A percentile compares a stretch with the other conserved stretches of the same genome.
These are phyloP conservation scores for Chymomyza caudatula DNA, from an alignment of 2,888 invertebrate genomes.

Conservation along the genomic window DNA sequence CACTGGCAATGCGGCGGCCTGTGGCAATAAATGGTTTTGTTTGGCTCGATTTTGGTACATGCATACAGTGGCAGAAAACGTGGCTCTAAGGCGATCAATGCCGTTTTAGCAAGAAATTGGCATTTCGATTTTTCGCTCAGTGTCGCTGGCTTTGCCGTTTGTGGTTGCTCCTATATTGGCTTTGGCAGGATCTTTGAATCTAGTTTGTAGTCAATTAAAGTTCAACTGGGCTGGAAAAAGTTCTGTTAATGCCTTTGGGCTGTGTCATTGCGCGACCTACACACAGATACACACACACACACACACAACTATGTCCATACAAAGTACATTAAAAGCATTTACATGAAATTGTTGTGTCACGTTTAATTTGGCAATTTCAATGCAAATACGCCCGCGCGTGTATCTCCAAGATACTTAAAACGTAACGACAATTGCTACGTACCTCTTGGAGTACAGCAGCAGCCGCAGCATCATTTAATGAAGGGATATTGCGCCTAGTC, in stretches of 20 bases:
- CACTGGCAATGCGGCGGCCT: background rate
- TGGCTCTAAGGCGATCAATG: background rate
- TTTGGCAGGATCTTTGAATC: background rate
- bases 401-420: conserved; percentile 37
- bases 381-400: conserved; percentile 56
- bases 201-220: conserved; percentile 53
- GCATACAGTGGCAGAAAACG: background rate
- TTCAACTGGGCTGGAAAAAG: conserved; percentile 38
- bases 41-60: conserved; percentile 30
- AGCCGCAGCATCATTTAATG: conserved; percentile 26
- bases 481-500: conserved; percentile 32
- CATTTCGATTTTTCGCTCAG: background rate
- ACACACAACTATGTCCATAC: background rate
- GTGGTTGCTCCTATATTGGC: background rate
- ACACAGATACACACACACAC: conserved; percentile 19
- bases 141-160: background rate
- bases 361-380: conserved; percentile 74
- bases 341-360: conserved; percentile 75
- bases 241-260: conserved; percentile 56
- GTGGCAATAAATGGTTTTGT: conserved; percentile 55
- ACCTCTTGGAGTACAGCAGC: no score
- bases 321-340: conserved; percentile 42
- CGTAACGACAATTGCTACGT: conserved; percentile 4
- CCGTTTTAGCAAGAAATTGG: no score
- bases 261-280: conserved; percentile 51